Conservation (phyloP, 2,113 vertebrate species). For the Pionites leucogaster region DNA sequence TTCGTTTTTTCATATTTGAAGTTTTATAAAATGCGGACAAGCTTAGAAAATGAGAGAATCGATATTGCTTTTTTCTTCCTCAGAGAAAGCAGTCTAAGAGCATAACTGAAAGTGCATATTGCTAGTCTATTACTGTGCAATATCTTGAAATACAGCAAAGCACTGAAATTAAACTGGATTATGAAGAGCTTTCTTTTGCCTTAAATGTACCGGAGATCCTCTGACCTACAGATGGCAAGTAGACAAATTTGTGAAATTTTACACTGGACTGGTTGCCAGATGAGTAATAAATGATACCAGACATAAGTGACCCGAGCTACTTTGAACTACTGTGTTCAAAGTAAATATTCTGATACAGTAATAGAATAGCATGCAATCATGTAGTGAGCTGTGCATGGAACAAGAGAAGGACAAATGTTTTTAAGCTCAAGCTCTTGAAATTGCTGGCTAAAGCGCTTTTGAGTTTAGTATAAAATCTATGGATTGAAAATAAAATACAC, state of each 20-base stretch:
- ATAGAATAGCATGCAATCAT: neutral
- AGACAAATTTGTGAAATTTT: neutral
- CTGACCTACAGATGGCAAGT: neutral
- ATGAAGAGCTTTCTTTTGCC: neutral
- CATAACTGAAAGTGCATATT: neutral
- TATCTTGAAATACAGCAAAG: neutral
- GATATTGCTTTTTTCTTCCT: neutral
- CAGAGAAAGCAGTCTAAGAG: neutral
- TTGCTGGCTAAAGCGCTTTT: neutral
- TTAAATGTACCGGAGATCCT: neutral
- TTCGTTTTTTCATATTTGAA: neutral
- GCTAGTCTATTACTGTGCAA: neutral
- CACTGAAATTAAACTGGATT: neutral
- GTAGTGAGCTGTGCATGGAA: neutral
- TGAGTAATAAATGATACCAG: neutral
- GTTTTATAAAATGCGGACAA: neutral
- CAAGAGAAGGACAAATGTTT: neutral
- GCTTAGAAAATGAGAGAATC: neutral
- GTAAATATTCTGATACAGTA: neutral
- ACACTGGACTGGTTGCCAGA: neutral
- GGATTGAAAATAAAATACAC: neutral
- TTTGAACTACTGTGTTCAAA: neutral
- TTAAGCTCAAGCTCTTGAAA: neutral
- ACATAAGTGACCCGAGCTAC: neutral
- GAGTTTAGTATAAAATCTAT: neutral